Base-by-base conservation (phyloP, 2,888 invertebrate species). In the Celastrina argiolus region DNA sequence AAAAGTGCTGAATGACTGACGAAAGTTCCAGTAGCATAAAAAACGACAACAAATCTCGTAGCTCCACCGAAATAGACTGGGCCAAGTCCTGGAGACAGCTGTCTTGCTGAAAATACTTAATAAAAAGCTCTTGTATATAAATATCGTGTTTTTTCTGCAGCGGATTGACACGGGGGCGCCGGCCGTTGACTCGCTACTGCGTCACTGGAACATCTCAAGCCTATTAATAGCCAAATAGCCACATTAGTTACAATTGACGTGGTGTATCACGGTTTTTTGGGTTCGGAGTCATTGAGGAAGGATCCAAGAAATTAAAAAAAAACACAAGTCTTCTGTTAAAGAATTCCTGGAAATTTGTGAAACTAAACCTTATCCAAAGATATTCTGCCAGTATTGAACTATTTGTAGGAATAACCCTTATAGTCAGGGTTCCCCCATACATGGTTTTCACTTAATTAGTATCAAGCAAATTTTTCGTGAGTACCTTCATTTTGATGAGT, bases 101-200 rank as follows among this genome's bases (percentile, higher is more conserved):
- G 22, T 51, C 22, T 51, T 16, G 22, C 51, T 51, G 51, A 51
- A 51, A 51, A 51, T 26, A 51, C 22, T 51, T 3, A 26, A 26
- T 51, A 51, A 51, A 51, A 51, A 51, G 22, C 22, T 51, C 51
- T 51, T 51, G 51, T 51, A 26, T 51, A 51, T 51, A 26, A 51
- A 51, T 51, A 51, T 12, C 22, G 4, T 22, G 51, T 31, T 45
- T 28, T 64, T 64, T 64, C 45, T 34, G 34, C 45, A 64, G 34
- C 34, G 34, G 64, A 31, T 16, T 12, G 31, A 64, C 16, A 36
- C 36, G 56, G 22, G 34, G 56, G 65, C 65, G 65, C 56, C 22
- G 65, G 65, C 56, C 65, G 56, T 56, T 65, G 65, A 65, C 65
- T 56, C 28, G n/a, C 4, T 41, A 22, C 14, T 41, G 22, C 41